phyloP scores from a whole-genome alignment of 2,797 vertebrate genomes.

The Cyclura pinguis region DNA sequence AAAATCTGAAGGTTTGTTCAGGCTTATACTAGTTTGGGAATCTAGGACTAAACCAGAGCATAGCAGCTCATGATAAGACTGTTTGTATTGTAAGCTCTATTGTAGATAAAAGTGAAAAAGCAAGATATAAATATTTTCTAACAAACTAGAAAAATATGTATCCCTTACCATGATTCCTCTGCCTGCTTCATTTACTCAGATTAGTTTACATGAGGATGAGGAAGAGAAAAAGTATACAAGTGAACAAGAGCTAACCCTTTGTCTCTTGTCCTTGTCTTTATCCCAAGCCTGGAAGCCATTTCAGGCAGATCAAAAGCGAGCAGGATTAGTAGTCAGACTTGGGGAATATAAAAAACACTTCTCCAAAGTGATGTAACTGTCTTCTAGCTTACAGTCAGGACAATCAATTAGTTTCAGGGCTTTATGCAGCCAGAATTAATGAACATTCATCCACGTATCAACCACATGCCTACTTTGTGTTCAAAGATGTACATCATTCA shows the following conservation, averaged over 20 bases:
- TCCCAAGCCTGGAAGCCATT: neutral
- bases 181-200: neutral
- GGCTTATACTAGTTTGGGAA: neutral
- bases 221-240: neutral
- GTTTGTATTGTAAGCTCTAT: neutral
- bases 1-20: too few species aligned
- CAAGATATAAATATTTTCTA: neutral
- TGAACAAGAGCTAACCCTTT: neutral
- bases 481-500: neutral
- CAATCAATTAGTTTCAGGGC: too few species aligned
- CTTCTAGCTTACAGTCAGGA: neutral
- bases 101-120: neutral
- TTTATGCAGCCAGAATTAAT: too few species aligned
- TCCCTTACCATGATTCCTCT: too few species aligned
- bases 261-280: constrained; percentile 4
- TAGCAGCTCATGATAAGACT: neutral
- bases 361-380: neutral
- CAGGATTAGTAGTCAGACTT: neutral
- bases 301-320: neutral
- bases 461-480: neutral
- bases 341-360: too few species aligned
- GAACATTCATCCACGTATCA: too few species aligned
- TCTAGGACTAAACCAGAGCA: neutral
- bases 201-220: neutral
- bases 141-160: neutral